Evolutionary conservation across 1,140 invertebrate species (phyloP).

Genomic region (Meteorus sp.): DNA sequence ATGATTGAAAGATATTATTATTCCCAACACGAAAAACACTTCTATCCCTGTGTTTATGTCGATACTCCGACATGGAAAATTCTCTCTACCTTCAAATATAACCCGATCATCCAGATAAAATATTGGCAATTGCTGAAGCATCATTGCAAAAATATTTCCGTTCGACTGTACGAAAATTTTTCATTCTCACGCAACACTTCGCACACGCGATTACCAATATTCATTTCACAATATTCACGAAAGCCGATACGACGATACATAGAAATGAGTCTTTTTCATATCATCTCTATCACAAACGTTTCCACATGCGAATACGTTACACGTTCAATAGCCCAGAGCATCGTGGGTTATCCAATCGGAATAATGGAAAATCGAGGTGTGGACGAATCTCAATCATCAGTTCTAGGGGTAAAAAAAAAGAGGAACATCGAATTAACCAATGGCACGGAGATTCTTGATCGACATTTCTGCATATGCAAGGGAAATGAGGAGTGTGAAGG

Average conservation of each 20-base stretch:
- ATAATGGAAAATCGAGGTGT: conserved; percentile 23
- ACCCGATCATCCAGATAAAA: too few relatives aligned
- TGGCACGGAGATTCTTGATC: neutral
- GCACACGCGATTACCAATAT: neutral
- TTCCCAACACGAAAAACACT: too few relatives aligned
- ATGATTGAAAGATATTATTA: too few relatives aligned
- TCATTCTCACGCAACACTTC: neutral
- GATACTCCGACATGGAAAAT: too few relatives aligned
- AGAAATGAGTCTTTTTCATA: neutral
- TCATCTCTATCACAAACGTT: neutral
- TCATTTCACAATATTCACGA: conserved; percentile 1
- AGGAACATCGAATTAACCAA: conserved; percentile 10
- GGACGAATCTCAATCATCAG: too few relatives aligned
- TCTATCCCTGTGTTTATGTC: too few relatives aligned
- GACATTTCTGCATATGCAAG: neutral
- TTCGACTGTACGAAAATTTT: conserved; percentile 5
- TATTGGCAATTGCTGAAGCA: too few relatives aligned
- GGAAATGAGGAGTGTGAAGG: neutral
- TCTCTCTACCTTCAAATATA: too few relatives aligned
- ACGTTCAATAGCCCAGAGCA: too few relatives aligned
- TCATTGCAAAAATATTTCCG: neutral
- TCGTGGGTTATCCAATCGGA: conserved; percentile 16
- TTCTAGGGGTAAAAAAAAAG: neutral
- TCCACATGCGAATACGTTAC: neutral
- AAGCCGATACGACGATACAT: neutral